Evolutionary conservation across 2,797 vertebrate genomes (phyloP).

Genomic region (Catamblyrhynchus diadema): DNA sequence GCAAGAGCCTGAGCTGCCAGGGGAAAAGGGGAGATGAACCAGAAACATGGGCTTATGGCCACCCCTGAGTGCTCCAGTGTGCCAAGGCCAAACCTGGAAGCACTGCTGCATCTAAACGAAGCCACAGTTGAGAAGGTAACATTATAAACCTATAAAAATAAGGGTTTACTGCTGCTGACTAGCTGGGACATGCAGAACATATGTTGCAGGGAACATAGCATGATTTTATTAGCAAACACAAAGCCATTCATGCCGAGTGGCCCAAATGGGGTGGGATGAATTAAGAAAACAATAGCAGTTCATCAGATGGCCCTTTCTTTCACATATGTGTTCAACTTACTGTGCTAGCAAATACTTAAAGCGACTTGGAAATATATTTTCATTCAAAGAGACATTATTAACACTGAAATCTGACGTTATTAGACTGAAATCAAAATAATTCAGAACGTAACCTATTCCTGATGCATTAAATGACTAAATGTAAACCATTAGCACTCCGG

Average conservation of each 20-base stretch:
- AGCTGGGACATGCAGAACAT: conserved; percentile 42
- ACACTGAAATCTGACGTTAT: background rate
- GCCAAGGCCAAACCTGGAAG: background rate
- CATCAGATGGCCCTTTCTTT: conserved; percentile 24
- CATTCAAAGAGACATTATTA: conserved; percentile 29
- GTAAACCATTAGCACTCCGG: background rate
- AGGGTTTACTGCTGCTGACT: conserved; percentile 37
- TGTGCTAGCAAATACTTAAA: background rate
- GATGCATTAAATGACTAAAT: background rate
- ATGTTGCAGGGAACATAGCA: conserved; percentile 32
- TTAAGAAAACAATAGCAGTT: conserved; percentile 64
- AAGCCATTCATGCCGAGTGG: conserved; percentile 40
- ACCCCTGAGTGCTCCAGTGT: background rate
- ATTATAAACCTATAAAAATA: conserved; percentile 27
- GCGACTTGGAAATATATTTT: conserved; percentile 14
- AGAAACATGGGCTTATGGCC: background rate
- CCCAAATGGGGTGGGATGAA: conserved; percentile 44
- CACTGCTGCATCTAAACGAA: background rate
- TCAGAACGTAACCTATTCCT: background rate
- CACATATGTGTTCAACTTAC: conserved; percentile 47
- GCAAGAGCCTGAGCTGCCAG: background rate
- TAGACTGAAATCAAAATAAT: conserved; percentile 32
- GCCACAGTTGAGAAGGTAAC: background rate
- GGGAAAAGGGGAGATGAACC: background rate
- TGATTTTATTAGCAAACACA: conserved; percentile 56